phyloP scores from a whole-genome alignment of 2,113 vertebrate genomes.

The Perccottus glenii region DNA sequence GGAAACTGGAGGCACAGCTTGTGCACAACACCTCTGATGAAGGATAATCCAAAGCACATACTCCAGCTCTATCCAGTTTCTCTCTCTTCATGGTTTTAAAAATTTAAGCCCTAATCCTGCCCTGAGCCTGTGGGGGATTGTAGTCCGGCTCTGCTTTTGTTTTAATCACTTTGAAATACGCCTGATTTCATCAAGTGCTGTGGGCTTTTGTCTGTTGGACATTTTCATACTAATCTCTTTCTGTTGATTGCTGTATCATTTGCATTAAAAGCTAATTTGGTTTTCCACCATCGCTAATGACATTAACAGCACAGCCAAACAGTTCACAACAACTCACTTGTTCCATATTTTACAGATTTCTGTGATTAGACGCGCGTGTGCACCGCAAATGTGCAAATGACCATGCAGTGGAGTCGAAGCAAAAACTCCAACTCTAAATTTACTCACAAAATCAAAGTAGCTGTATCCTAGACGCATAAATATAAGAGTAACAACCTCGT shows the following conservation, averaged over 20 bases:
- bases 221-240: slow-evolving; percentile 16
- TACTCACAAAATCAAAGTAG: too few species aligned
- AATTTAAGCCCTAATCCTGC: slow-evolving; percentile 29
- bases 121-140: slow-evolving; percentile 28
- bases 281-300: slow-evolving; percentile 25
- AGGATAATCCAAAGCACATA: slow-evolving; percentile 17
- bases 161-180: slow-evolving; percentile 35
- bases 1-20: background rate
- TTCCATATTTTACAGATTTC: slow-evolving; percentile 18
- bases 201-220: background rate
- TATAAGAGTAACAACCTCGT: too few species aligned
- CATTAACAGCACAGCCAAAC: slow-evolving; percentile 20
- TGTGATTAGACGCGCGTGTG: slow-evolving; percentile 26
- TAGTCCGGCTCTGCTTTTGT: slow-evolving; percentile 27
- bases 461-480: too few species aligned
- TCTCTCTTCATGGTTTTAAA: slow-evolving; percentile 11
- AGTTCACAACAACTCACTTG: slow-evolving; percentile 15
- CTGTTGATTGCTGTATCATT: slow-evolving; percentile 29
- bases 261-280: slow-evolving; percentile 37
- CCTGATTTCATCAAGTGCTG: slow-evolving; percentile 10
- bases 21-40: slow-evolving; percentile 24
- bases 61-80: slow-evolving; percentile 11
- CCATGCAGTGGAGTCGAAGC: background rate
- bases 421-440: too few species aligned
- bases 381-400: background rate